A percentile compares a stretch with the other conserved stretches of the same genome.
These are phyloP conservation scores for Bugula neritina DNA, from an alignment of 2,888 invertebrate species.

Conservation along the genomic window DNA sequence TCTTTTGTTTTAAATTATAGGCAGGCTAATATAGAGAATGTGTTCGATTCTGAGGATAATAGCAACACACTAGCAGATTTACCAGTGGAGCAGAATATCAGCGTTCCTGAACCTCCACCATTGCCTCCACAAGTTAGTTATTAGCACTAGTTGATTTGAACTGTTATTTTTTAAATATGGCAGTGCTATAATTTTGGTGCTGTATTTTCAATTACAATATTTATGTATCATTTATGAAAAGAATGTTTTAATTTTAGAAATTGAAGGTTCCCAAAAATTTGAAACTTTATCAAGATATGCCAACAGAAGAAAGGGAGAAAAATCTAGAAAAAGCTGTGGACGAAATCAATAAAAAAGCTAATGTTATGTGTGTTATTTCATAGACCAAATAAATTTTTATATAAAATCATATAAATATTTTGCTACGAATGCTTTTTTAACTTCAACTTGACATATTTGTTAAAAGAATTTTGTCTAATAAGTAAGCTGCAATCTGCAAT, in stretches of 20 bases:
- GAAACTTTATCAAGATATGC: neutral
- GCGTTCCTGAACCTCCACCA: neutral
- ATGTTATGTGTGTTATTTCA: neutral
- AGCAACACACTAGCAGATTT: neutral
- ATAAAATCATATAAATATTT: no score
- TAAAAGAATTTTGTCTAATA: no score
- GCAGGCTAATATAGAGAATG: neutral
- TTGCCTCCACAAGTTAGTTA: neutral
- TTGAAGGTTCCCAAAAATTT: neutral
- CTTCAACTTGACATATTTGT: no score
- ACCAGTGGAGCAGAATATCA: neutral
- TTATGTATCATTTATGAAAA: no score
- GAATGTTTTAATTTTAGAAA: no score
- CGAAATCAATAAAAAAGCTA: neutral
- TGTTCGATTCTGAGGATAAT: neutral
- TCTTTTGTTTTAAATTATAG: neutral
- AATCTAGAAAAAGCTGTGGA: neutral
- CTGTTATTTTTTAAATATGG: no score
- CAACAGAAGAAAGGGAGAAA: constrained; percentile 20
- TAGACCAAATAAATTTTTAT: neutral
- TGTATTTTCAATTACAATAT: no score
- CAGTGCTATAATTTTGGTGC: no score
- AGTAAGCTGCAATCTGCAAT: no score
- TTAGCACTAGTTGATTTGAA: no score
- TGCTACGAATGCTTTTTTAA: no score